Evolutionary conservation across 1,140 invertebrate genomes (phyloP), one percentile per base, ranked within the genome.

Genomic region (Drosophila mayri): DNA sequence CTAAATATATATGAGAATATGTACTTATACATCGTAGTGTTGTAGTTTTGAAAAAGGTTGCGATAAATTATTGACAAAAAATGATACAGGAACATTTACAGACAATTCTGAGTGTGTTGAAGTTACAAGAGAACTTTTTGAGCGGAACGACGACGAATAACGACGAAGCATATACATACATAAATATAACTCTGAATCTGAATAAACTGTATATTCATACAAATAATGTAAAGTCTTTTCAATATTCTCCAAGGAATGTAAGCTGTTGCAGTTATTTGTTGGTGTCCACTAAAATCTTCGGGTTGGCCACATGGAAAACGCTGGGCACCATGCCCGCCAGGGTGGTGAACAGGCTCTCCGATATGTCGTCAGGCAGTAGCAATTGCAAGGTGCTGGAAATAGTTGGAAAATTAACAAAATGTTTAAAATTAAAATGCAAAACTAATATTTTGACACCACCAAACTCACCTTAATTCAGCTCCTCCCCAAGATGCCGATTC

Each of bases 401-500:
- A 25, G 43, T 12, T 32, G 52, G 10, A 1, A 32, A 62, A 47
- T 61, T 18, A 16, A 12, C 28, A 5, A 7, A 46, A 16, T 18
- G 3, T 10, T 5, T 22, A 1, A 0, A 16, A 28, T 4, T 22
- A 16, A 46, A 46, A 25, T 9, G 14, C 4, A 20, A 2, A 43
- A 12, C 1, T 11, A 18, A 43, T 20, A 20, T 43, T 20, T 1
- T n/a, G n/a, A n/a, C n/a, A n/a, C n/a, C n/a, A n/a, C 4, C 7
- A 22, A 30, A 30, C 28, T 18, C 4, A 87, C 84, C 84, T 87
- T 30, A 98, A 95, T 92, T 98, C 97, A 14, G 97, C 96, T 20
- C 97, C 97, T 67, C 97, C 97, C 96, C 96, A 97, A 2, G 96
- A 97, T 8, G 97, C 96, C 95, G 98, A 98, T 94, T 99, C 99